These are phyloP conservation scores for Pygmarrhopalites habei DNA, from an alignment of 1,140 invertebrate species.

Conservation along the genomic window DNA sequence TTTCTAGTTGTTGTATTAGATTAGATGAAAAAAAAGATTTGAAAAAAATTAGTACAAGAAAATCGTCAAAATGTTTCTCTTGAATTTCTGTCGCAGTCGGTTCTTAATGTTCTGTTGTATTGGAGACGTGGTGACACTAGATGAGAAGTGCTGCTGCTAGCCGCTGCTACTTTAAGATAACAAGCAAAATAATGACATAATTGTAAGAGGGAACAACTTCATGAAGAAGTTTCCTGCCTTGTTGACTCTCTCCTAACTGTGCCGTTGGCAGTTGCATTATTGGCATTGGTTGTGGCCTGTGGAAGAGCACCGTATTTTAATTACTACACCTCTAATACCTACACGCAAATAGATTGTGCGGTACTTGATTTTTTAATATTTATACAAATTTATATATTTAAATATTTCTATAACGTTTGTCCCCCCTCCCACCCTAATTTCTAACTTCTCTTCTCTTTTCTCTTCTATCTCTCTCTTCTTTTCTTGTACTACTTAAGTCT, in stretches of 20 bases:
- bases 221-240: background rate
- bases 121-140: no score
- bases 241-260: conserved; percentile 5
- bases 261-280: conserved; percentile 3
- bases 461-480: no score
- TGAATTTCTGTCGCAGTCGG: no score
- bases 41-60: no score
- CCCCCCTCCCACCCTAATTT: background rate
- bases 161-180: no score
- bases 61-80: no score
- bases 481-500: no score
- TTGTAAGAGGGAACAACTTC: background rate
- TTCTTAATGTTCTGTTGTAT: no score
- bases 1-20: no score
- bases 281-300: conserved; percentile 1
- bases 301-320: background rate
- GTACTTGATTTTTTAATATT: conserved; percentile 8
- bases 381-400: no score
- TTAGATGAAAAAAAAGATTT: no score
- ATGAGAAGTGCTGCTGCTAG: no score
- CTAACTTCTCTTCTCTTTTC: background rate
- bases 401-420: background rate
- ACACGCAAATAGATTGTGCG: conserved; percentile 3
- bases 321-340: conserved; percentile 2
- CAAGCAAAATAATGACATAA: background rate